Conservation (phyloP, 2,888 invertebrate genomes). For the Eilema depressum region DNA sequence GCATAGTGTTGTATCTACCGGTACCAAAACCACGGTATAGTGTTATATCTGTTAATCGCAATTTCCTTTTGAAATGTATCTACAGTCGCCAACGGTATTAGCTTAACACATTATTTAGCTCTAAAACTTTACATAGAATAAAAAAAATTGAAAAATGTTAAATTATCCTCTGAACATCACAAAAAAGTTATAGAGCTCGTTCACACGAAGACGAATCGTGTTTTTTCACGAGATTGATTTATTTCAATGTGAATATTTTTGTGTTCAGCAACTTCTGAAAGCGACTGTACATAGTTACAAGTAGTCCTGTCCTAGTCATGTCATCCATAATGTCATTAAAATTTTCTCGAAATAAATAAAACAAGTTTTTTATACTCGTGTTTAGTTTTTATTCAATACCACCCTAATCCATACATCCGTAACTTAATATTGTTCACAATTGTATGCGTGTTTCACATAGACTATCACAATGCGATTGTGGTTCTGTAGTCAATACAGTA, state of each 20-base stretch:
- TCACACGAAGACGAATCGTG: too few species aligned
- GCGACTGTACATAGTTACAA: background rate
- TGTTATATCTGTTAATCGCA: too few species aligned
- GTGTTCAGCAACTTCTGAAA: too few species aligned
- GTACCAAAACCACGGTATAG: background rate
- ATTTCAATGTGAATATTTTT: too few species aligned
- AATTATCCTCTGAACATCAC: too few species aligned
- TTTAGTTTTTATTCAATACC: conserved; percentile 57
- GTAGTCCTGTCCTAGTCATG: background rate
- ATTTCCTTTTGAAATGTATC: too few species aligned
- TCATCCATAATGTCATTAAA: background rate
- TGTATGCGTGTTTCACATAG: conserved; percentile 49
- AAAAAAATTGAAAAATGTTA: too few species aligned
- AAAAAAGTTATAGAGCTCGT: too few species aligned
- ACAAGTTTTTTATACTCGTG: conserved; percentile 31
- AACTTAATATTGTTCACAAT: conserved; percentile 27
- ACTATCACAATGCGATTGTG: conserved; percentile 63
- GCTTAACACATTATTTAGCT: too few species aligned
- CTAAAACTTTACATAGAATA: too few species aligned
- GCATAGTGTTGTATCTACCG: background rate
- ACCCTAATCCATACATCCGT: conserved; percentile 55
- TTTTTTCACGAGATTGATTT: too few species aligned
- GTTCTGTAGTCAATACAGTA: conserved; percentile 38
- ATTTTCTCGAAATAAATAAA: conserved; percentile 21
- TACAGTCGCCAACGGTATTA: too few species aligned